Evolutionary conservation across 2,888 invertebrate species (phyloP), one percentile per base, ranked within the genome.

Genomic region (Melieria omissa): DNA sequence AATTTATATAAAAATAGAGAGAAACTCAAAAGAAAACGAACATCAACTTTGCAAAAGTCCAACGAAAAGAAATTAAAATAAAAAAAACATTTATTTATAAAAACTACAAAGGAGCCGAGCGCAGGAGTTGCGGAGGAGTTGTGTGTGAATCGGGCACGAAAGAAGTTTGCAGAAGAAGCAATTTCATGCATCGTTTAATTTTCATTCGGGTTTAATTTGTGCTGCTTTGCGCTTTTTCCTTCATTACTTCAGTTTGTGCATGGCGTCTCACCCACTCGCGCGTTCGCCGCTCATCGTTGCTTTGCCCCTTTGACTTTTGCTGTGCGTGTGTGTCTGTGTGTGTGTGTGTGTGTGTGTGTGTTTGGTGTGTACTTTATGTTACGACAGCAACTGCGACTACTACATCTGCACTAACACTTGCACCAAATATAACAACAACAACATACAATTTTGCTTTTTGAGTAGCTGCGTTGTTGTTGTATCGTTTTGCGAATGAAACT

Each of bases 111-210:
- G 66, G 63, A 7, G 29, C 5, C 52, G 41, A 58, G 54, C 10
- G 12, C 7, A 67, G 49, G 6, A 49, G 44, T 9, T 41, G 5
- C 41, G 63, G 63, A 12, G 49, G 46, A 65, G 58, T 44, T 45
- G 55, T 45, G 60, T 52, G 29, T 29, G 29, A 29, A 29, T 29
- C 1, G 29, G 29, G 29, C 55, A 57, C 44, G 42, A 47, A 42
- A 54, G 16, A 45, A 58, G 9, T 49, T 44, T 54, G 9, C 55
- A 60, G 58, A 74, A 67, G 71, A 75, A 78, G 77, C 74, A 78
- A 78, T 78, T 78, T 78, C 78, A 76, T 76, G 78, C 78, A 77
- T 77, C 78, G 78, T 75, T 78, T 74, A 72, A 70, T 77, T 78
- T 77, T 77, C 76, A 78, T 77, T 78, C 75, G 78, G 67, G 73